A percentile compares a stretch with the other conserved stretches of the same genome.
These are phyloP conservation scores for Heterodera carotae DNA, from an alignment of 1,140 invertebrate species.

Conservation along the genomic window DNA sequence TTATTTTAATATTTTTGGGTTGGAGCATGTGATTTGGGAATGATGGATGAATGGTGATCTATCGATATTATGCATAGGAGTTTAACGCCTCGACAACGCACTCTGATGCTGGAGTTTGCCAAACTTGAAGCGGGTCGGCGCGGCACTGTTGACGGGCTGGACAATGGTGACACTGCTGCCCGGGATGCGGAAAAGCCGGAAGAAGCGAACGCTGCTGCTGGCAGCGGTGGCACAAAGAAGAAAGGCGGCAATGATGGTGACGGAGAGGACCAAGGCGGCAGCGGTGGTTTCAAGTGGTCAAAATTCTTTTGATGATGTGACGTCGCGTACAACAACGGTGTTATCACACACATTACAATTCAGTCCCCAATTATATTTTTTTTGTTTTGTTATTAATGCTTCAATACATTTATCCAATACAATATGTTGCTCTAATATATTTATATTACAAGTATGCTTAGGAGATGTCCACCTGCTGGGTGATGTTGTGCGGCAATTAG, in stretches of 20 bases:
- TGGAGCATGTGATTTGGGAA: too few relatives aligned
- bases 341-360: not conserved
- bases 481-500: too few relatives aligned
- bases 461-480: too few relatives aligned
- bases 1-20: not conserved
- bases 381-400: too few relatives aligned
- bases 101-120: conserved; percentile 19
- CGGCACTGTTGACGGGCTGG: conserved; percentile 24
- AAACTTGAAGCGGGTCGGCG: conserved; percentile 15
- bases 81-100: conserved; percentile 8
- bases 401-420: too few relatives aligned
- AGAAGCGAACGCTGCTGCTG: not conserved
- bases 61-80: too few relatives aligned
- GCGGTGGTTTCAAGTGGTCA: conserved; percentile 7
- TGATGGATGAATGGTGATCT: too few relatives aligned
- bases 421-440: too few relatives aligned
- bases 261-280: not conserved
- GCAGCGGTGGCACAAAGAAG: not conserved
- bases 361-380: too few relatives aligned
- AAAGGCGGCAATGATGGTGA: not conserved
- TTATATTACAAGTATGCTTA: too few relatives aligned
- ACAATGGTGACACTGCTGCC: not conserved
- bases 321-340: too few relatives aligned
- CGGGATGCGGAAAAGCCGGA: not conserved
- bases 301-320: conserved; percentile 2